A percentile compares a stretch with the other conserved stretches of the same genome.
phyloP scores from a whole-genome alignment of 53 echinoderm and acorn worm species.

The Astropecten irregularis region DNA sequence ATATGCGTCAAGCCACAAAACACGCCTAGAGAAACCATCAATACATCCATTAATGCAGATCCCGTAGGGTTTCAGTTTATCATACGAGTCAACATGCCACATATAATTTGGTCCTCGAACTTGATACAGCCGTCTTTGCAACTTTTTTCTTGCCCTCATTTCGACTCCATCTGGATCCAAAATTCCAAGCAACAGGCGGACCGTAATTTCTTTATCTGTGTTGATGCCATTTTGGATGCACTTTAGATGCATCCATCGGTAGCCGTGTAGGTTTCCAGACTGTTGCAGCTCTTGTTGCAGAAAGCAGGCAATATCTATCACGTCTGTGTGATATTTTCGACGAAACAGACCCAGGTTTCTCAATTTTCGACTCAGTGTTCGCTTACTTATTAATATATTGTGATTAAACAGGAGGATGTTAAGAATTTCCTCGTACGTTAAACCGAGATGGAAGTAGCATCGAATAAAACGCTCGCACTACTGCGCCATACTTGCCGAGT shows the following conservation, averaged over 20 bases:
- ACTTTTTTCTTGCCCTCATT: slow-evolving; percentile 34
- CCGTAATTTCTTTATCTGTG: not conserved
- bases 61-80: slow-evolving; percentile 46
- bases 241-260: slow-evolving; percentile 34
- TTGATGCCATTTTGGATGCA: slow-evolving; percentile 36
- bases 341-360: slow-evolving; percentile 6
- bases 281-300: not conserved
- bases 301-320: slow-evolving; percentile 6
- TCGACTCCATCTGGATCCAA: slow-evolving; percentile 63
- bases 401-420: not conserved
- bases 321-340: not conserved
- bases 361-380: not conserved
- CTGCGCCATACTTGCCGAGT: too few species aligned
- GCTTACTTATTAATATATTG: not conserved
- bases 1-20: slow-evolving; percentile 32
- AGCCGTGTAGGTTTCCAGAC: slow-evolving; percentile 35
- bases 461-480: too few species aligned
- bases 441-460: not conserved
- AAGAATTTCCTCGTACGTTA: not conserved
- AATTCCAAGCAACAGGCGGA: not conserved
- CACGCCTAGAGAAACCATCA: slow-evolving; percentile 26
- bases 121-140: slow-evolving; percentile 33
- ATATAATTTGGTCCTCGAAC: slow-evolving; percentile 40
- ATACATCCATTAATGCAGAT: slow-evolving; percentile 24
- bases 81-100: slow-evolving; percentile 21